Base-by-base conservation (phyloP, 2,888 invertebrate species). In the Nomada goodeniana region DNA sequence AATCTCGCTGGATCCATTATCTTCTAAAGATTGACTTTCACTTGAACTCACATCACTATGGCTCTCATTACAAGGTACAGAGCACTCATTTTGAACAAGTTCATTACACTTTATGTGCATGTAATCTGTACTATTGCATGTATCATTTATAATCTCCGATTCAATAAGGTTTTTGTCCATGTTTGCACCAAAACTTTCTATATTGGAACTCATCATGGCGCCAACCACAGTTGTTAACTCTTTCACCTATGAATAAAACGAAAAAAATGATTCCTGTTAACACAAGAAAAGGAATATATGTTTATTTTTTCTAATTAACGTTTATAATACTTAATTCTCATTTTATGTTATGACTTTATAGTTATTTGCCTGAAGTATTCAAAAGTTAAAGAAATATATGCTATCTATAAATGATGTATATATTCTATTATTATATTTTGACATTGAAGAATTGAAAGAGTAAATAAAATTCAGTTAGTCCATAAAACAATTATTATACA, bases 201-300 rank as follows among this genome's bases (percentile, higher is more conserved):
- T 59, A 36, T 86, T 81, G 29, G 90, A 81, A 67, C 84, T 88
- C 64, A 93, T 89, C 81, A 91, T 90, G 57, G 91, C 88, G 67
- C 91, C 85, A 18, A 92, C 90, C 69, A 93, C 90, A 68, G 87
- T 90, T 70, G 91, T 90, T 76, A 93, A 82, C 80, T 93, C 90
- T 84, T 92, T 92, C 2, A 93, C 91, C 93, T 93, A 42, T 18
- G 11, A 13, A 70, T 26, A 55, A 84, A 72, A 65, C 50, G 59
- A 52, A 73, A 74, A 74, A 20, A 36, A 59, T 59, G 50, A 74
- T 26, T 57, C 55, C 23, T 52, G 20, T 64, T 9, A 44, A 7
- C 18, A 3, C 15, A 61, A 3, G 23, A 18, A 42, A 5, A 68
- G 15, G 11, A 55, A 52, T 18, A 29, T 15, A 36, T 50, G 13